A percentile compares a stretch with the other conserved stretches of the same genome.
Evolutionary conservation across 2,888 invertebrate genomes (phyloP).

Genomic region (Sturmia bella): DNA sequence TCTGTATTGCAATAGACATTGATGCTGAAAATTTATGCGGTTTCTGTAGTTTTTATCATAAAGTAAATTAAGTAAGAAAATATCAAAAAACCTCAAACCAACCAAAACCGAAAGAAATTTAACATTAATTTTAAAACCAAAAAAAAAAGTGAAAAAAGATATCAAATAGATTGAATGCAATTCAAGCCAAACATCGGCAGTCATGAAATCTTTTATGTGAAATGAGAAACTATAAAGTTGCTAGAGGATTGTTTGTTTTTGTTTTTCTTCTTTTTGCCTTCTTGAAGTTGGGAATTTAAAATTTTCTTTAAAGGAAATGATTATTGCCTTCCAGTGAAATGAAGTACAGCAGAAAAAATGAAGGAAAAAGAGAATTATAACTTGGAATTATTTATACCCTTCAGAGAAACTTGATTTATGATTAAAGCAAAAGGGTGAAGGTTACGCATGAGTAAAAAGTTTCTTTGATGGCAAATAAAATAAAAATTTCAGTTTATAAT

Average conservation of each 20-base stretch:
- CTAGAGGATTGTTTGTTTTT: conserved; percentile 23
- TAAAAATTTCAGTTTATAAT: no score
- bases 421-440: conserved; percentile 47
- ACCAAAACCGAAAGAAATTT: conserved; percentile 43
- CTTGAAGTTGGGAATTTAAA: conserved; percentile 32
- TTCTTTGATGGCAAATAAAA: conserved; percentile 12
- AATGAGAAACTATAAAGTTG: conserved; percentile 54
- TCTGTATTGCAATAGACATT: conserved; percentile 46
- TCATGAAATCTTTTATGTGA: conserved; percentile 51
- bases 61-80: conserved; percentile 58
- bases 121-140: conserved; percentile 22
- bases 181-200: conserved; percentile 53
- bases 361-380: conserved; percentile 35
- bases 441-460: conserved; percentile 30
- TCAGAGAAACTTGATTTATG: conserved; percentile 53
- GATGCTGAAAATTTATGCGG: conserved; percentile 67
- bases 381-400: conserved; percentile 48
- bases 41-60: conserved; percentile 59
- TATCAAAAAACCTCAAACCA: conserved; percentile 39
- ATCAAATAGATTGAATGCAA: conserved; percentile 42
- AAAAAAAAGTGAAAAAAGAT: conserved; percentile 28
- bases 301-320: conserved; percentile 55
- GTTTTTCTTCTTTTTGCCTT: conserved; percentile 3
- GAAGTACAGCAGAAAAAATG: conserved; percentile 6
- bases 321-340: conserved; percentile 54